These are phyloP conservation scores for Tragelaphus eurycerus DNA, from an alignment of 2,797 vertebrate genomes.

Conservation along the genomic window DNA sequence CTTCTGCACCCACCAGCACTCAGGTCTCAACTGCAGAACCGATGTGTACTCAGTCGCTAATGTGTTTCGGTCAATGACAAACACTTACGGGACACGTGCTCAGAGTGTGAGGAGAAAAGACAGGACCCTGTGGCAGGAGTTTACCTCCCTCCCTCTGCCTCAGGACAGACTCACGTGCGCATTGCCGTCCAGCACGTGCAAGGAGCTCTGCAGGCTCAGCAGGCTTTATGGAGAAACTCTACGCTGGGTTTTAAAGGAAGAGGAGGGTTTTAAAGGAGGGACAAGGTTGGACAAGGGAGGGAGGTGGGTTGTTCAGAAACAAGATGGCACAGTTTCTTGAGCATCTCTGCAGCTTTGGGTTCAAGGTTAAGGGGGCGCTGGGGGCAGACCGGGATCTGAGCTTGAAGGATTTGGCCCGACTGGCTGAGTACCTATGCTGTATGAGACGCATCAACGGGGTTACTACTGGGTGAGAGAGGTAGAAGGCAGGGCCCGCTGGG, in stretches of 20 bases:
- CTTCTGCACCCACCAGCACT: neutral
- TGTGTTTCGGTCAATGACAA: rapidly evolving
- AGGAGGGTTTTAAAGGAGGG: neutral
- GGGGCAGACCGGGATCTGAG: too few species aligned
- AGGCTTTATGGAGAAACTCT: neutral
- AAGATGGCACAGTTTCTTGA: rapidly evolving
- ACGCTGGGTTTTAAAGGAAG: neutral
- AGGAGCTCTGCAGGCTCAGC: neutral
- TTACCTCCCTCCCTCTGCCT: neutral
- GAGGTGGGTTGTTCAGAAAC: rapidly evolving
- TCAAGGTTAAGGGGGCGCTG: rapidly evolving
- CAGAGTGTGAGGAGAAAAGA: neutral
- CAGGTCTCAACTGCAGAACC: neutral
- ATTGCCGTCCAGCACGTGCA: rapidly evolving
- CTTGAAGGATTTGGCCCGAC: rapidly evolving
- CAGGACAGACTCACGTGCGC: neutral
- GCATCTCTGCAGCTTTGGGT: neutral
- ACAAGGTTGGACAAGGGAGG: neutral
- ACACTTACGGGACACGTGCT: neutral
- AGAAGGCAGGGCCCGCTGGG: rapidly evolving
- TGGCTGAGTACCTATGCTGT: rapidly evolving
- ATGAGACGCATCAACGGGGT: neutral
- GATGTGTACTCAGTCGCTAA: neutral
- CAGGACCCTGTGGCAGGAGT: rapidly evolving
- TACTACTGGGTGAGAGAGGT: neutral